Conservation (phyloP, 2,888 invertebrate genomes). For the Lingula anatina region DNA sequence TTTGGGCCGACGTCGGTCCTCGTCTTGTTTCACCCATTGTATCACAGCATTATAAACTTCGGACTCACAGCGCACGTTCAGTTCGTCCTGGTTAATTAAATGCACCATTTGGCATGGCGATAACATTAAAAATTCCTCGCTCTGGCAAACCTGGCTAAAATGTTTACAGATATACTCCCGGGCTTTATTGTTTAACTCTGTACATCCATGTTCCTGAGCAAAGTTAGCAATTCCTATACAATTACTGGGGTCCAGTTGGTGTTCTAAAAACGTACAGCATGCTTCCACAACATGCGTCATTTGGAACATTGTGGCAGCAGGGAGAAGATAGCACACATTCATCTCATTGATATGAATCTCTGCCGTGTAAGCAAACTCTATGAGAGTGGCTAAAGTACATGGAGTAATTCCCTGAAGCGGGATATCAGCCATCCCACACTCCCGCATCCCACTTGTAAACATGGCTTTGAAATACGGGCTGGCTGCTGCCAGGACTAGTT, state of each 20-base stretch:
- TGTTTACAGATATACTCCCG: slow-evolving; percentile 43
- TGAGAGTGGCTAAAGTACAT: slow-evolving; percentile 78
- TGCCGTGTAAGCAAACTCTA: slow-evolving; percentile 90
- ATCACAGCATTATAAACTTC: slow-evolving; percentile 75
- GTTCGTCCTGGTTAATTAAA: slow-evolving; percentile 80
- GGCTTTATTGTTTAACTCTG: slow-evolving; percentile 62
- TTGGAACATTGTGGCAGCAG: slow-evolving; percentile 93
- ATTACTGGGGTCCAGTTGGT: slow-evolving; percentile 86
- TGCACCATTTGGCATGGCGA: slow-evolving; percentile 74
- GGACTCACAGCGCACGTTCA: slow-evolving; percentile 85
- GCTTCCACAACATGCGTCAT: slow-evolving; percentile 59
- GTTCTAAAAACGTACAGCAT: slow-evolving; percentile 86
- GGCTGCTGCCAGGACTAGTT: slow-evolving; percentile 81
- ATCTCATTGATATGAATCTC: slow-evolving; percentile 84
- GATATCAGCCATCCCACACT: slow-evolving; percentile 76
- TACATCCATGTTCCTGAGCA: slow-evolving; percentile 86
- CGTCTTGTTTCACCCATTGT: slow-evolving; percentile 81
- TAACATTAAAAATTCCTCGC: slow-evolving; percentile 85
- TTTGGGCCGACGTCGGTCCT: slow-evolving; percentile 72
- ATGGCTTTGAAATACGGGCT: slow-evolving; percentile 94
- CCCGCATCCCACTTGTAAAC: slow-evolving; percentile 89
- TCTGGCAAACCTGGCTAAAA: slow-evolving; percentile 67
- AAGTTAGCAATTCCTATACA: slow-evolving; percentile 91
- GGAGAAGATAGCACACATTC: slow-evolving; percentile 85
- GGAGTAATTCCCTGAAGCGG: slow-evolving; percentile 56